phyloP scores from a whole-genome alignment of 2,797 vertebrate species.

The Sternotherus odoratus region DNA sequence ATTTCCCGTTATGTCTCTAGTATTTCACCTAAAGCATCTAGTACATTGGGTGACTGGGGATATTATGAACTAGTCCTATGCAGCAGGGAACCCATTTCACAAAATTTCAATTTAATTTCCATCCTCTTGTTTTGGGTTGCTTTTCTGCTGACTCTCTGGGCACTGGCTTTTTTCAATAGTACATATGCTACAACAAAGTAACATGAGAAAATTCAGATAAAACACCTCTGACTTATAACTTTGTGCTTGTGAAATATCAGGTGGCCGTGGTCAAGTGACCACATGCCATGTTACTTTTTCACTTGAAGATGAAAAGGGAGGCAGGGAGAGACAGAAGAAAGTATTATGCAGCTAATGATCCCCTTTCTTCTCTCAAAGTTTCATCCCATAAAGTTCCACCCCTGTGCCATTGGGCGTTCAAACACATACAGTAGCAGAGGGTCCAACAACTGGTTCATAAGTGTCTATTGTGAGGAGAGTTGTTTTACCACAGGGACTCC shows the following conservation, averaged over 20 bases:
- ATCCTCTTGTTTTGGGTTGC: neutral
- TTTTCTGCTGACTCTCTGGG: neutral
- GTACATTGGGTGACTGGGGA: neutral
- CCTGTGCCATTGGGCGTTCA: neutral
- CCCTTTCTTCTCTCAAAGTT: fast-evolving
- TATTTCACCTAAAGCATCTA: neutral
- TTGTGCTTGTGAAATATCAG: neutral
- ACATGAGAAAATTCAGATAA: neutral
- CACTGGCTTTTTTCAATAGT: neutral
- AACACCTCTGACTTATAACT: neutral
- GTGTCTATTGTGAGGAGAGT: fast-evolving
- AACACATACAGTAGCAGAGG: neutral
- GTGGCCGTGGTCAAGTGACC: neutral
- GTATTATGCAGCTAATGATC: too few species aligned
- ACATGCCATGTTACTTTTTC: neutral
- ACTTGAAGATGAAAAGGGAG: fast-evolving
- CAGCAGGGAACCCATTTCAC: neutral
- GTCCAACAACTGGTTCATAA: neutral
- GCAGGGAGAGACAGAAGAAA: neutral
- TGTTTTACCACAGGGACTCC: neutral
- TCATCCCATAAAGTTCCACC: neutral
- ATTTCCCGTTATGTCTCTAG: neutral
- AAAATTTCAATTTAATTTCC: neutral
- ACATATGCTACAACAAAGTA: neutral
- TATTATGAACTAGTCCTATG: neutral